Evolutionary conservation across 2,113 vertebrate genomes (phyloP), one percentile per base, ranked within the genome.

Genomic region (Redunca redunca): DNA sequence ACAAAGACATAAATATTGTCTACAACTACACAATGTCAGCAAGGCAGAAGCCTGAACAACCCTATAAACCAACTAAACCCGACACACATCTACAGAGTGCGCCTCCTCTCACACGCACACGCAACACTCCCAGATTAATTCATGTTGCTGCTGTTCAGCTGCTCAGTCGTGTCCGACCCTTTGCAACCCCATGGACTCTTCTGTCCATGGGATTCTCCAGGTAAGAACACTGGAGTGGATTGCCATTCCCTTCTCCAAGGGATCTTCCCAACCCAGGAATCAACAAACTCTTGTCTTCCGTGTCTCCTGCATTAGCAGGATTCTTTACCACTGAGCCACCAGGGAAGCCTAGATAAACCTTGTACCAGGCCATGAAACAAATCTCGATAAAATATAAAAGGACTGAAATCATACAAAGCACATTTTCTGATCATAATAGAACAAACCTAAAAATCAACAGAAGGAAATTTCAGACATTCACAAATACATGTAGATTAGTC

Each of bases 391-490:
- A 10, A 80, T 14, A 23, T 40, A 83, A 90, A 93, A 90, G 50
- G 57, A 30, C 58, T 77, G 43, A 53, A 85, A 57, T 33, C 50
- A 57, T n/a, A 60, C 60, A 97, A 67, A 84, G 28, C 15, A 23
- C 30, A 4, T 53, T 92, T 21, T 62, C 26, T 30, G 23, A 36
- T 28, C 17, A 87, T 28, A 88, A 43, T 16, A 36, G 60, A 50
- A 94, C 67, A 17, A 91, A 58, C 6, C 74, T 55, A 87, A 50
- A 92, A 50, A 84, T 60, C 26, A 93, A 33, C n/a, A 87, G 11
- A 97, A 91, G 26, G 33, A 90, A 96, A 86, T 62, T n/a, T 60
- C 25, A 10, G 15, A 53, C 95, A 92, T 92, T 89, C 26, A 96
- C 48, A 88, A 77, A 85, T 40, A 80, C 78, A 33, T 84, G 36